Conservation (phyloP, 2,888 invertebrate genomes). For the Parnassius apollo region DNA sequence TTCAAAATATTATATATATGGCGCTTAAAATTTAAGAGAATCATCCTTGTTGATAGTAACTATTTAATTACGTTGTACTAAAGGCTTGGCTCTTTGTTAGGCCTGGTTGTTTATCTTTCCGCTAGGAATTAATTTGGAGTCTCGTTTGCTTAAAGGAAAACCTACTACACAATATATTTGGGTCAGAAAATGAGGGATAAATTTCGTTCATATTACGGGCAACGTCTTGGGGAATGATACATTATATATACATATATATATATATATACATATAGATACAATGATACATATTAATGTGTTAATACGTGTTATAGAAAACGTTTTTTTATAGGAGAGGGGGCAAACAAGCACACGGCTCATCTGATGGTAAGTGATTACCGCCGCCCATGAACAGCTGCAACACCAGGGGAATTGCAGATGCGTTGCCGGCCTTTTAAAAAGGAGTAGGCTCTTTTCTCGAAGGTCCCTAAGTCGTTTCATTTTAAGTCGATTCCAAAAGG, state of each 20-base stretch:
- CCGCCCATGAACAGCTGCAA: too few relatives aligned
- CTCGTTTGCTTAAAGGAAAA: slow-evolving; percentile 2
- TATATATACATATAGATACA: too few relatives aligned
- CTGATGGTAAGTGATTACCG: too few relatives aligned
- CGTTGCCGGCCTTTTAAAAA: too few relatives aligned
- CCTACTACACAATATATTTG: slow-evolving; percentile 11
- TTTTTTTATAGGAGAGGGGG: neutral
- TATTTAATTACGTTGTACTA: slow-evolving; percentile 3
- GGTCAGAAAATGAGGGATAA: slow-evolving; percentile 5
- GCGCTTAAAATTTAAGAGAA: too few relatives aligned
- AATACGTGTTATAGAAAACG: slow-evolving; percentile 19
- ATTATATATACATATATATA: too few relatives aligned
- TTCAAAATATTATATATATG: too few relatives aligned
- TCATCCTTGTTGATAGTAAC: neutral
- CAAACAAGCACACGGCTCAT: too few relatives aligned
- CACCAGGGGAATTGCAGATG: too few relatives aligned
- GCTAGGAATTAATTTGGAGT: slow-evolving; percentile 14
- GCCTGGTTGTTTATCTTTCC: slow-evolving; percentile 3
- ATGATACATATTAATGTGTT: neutral
- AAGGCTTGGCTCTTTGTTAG: neutral
- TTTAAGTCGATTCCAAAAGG: too few relatives aligned
- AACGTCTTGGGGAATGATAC: neutral
- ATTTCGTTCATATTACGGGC: slow-evolving; percentile 2
- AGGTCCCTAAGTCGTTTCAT: too few relatives aligned
- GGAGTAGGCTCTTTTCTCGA: too few relatives aligned